Base-by-base conservation (phyloP, 2,113 vertebrate genomes). In the Gambusia holbrooki region DNA sequence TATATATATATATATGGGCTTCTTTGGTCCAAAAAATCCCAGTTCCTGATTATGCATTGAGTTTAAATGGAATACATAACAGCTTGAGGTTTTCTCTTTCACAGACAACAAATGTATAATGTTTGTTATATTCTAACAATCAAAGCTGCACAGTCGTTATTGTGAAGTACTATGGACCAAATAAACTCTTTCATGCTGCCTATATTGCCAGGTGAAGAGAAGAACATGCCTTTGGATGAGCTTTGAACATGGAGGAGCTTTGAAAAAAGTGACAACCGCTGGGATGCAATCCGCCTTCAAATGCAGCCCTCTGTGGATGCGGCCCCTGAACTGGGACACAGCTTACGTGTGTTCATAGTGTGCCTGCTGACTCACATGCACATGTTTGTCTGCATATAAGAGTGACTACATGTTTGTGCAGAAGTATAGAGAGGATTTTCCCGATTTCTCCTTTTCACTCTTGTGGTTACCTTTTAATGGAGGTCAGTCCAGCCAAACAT, bases 401-500 rank as follows among this genome's bases (percentile, higher is more conserved):
- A 13, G 51, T 15, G 51, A 7, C 51, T 58, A 27, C 42, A 29
- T 48, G 30, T n/a, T 2, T 61, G 32, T 30, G 12, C 64, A 66
- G 58, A 33, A 78, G 69, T 80, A 58, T 22, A 35, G 8, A 65
- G 73, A 73, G 62, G 73, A 80, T 66, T 22, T 70, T 78, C 74
- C 68, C 35, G 69, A 86, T 78, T 84, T 79, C 76, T 81, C 48
- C 82, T 75, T 17, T 88, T 83, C 79, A 77, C 71, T 83, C 71
- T 75, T 88, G 80, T 25, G 22, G 81, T 73, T 89, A 73, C 80
- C 71, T 90, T 65, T 75, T 88, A 83, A 92, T 91, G 85, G 90
- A 89, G 83, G 84, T 90, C 89, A 92, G 82, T 62, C 64, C 74
- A 79, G 74, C 79, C 83, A 85, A 90, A 93, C 86, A 91, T 92